Evolutionary conservation across 2,888 invertebrate species (phyloP), one percentile per base, ranked within the genome.

Genomic region (Parapristionchus giblindavisi): DNA sequence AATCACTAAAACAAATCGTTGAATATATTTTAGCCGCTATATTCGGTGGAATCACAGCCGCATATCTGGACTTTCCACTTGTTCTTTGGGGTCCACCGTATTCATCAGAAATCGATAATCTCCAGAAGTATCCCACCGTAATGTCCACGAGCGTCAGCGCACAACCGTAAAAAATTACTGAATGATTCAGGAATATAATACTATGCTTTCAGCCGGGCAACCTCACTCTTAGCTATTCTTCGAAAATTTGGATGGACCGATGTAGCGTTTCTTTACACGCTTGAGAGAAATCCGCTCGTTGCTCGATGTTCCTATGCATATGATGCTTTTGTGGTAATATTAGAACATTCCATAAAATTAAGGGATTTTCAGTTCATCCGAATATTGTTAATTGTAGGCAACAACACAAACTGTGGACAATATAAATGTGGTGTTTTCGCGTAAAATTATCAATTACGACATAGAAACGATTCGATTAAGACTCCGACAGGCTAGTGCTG

Each of bases 51-150:
- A 76, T 77, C 21, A 78, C 80, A 4, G 83, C 79, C 21, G 77
- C 78, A 43, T 75, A 60, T 48, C 76, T 77, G 48, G 76, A 83
- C 48, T 75, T 77, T 24, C 83, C 83, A 0, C 24, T 83, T 21
- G 70, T 81, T 3, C 65, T 81, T 0, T 83, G 83, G 83, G 83
- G 83, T 17, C 83, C 83, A 0, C 81, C 79, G 3, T 83, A 78
- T 34, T 76, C 75, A 38, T 77, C 79, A 0, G 74, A 74, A 14
- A 71, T 83, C 21, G 66, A 81, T 4, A 74, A 79, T 54, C 75
- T 72, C 21, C 72, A 58, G 51, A 77, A 75, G 34, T 80, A 78
- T 65, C 83, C 83, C 0, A 83, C 81, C 0, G 73, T 80, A 27
- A 74, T 81, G 5, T 77, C 80, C 17, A 76, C 80, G 11, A 77